phyloP scores from a whole-genome alignment of 1,140 invertebrate species.

The Drosophila ficusphila region DNA sequence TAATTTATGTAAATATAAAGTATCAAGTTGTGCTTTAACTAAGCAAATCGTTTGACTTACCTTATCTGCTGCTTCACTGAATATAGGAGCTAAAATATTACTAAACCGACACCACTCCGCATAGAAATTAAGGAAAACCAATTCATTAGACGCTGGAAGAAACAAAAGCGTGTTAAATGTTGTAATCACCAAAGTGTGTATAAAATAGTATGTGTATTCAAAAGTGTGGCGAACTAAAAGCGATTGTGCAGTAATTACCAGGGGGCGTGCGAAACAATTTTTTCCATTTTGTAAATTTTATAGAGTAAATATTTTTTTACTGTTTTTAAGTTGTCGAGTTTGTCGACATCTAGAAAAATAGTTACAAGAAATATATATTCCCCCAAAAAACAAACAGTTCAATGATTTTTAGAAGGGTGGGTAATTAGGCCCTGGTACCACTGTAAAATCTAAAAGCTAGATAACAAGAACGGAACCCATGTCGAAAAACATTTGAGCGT shows the following conservation, averaged over 20 bases:
- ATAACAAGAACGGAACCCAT: too few relatives aligned
- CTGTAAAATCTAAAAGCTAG: background rate
- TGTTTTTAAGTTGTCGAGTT: too few relatives aligned
- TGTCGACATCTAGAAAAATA: too few relatives aligned
- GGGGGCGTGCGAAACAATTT: too few relatives aligned
- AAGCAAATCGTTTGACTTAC: conserved; percentile 84
- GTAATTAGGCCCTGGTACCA: background rate
- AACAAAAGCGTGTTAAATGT: conserved; percentile 29
- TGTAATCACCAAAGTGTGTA: conserved; percentile 7
- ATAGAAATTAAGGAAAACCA: conserved; percentile 99
- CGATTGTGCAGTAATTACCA: too few relatives aligned
- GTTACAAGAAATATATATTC: too few relatives aligned
- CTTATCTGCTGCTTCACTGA: conserved; percentile 97
- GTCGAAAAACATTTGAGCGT: too few relatives aligned
- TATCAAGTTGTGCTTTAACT: too few relatives aligned
- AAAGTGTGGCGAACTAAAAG: background rate
- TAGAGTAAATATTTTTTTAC: too few relatives aligned
- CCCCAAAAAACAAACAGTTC: too few relatives aligned
- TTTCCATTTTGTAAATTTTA: too few relatives aligned
- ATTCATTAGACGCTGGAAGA: conserved; percentile 94
- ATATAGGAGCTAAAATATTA: conserved; percentile 97
- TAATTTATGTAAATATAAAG: too few relatives aligned
- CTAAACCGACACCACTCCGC: conserved; percentile 99
- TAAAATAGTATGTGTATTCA: background rate
- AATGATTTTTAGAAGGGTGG: background rate